Percentiles rank a stretch among this genome's conserved stretches.
phyloP scores from a whole-genome alignment of 1,140 invertebrate genomes.

The Heliconius congener region DNA sequence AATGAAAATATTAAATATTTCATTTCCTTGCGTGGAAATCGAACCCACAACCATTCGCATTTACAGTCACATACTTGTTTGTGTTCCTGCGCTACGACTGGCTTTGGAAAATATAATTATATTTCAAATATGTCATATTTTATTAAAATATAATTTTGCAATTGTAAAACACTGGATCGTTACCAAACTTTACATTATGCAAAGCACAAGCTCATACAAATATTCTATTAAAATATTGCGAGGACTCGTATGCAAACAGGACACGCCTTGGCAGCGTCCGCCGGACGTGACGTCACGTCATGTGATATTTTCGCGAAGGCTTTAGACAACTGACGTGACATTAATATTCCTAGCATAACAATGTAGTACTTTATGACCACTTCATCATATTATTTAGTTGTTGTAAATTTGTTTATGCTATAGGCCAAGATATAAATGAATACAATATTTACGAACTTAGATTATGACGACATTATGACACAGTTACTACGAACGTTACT shows the following conservation, averaged over 20 bases:
- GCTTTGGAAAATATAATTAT: too few species aligned
- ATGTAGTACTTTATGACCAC: constrained; percentile 1
- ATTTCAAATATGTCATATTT: not conserved
- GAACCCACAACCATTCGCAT: too few species aligned
- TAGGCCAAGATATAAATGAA: too few species aligned
- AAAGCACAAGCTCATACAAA: constrained; percentile 3
- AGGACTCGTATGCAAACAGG: constrained; percentile 57
- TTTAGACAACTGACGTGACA: constrained; percentile 29
- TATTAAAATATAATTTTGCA: not conserved
- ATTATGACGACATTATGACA: too few species aligned
- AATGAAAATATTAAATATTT: too few species aligned
- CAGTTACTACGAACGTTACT: too few species aligned
- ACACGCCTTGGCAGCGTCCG: constrained; percentile 57
- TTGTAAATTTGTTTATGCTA: not conserved
- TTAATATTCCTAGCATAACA: constrained; percentile 37
- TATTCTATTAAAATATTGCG: constrained; percentile 33
- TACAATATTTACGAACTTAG: too few species aligned
- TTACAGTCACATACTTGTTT: too few species aligned
- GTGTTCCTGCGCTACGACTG: too few species aligned
- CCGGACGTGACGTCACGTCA: constrained; percentile 58
- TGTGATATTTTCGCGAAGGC: constrained; percentile 55
- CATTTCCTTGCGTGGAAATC: too few species aligned
- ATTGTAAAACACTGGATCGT: not conserved
- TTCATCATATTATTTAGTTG: not conserved
- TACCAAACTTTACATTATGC: constrained; percentile 13